Base-by-base conservation (phyloP, 1,140 invertebrate genomes). In the Drosophila obscura region DNA sequence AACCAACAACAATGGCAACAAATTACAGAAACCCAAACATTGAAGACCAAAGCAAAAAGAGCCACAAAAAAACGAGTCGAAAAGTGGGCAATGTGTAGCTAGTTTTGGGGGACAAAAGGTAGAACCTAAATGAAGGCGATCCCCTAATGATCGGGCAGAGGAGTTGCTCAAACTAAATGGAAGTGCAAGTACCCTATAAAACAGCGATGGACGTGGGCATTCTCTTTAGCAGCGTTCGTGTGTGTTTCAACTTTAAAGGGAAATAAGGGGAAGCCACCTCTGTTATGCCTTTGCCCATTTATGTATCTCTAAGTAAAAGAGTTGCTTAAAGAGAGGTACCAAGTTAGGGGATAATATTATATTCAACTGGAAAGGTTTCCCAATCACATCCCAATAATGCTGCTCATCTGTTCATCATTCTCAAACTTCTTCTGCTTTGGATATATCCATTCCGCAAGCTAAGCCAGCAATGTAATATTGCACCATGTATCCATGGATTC, bases 21-120 rank as follows among this genome's bases (percentile, higher is more conserved):
- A 83, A 83, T 80, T 84, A 84, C 73, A 63, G 50, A 65, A 83
- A 48, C 50, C 45, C 57, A 75, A 66, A 61, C 60, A 68, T 53
- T 44, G 35, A 39, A 58, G 28, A 59, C 35, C 67, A 55, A 31
- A 65, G 62, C 22, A 60, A 60, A 26, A 75, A 28, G 31, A 50
- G 43, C 6, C 4, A 16, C 15, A 51, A 53, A 1, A 1, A 44
- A 67, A 53, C 24, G 15, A 26, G 13, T 59, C 31, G 31, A 39
- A 56, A 46, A 46, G 59, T 35, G 44, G 41, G 41, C 46, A 52
- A 71, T 13, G n/a, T 43, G 39, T 22, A n/a, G 46, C 26, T 57
- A 8, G 43, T 56, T 52, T 35, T 56, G 35, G 35, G 9, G 59
- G 26, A 2, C n/a, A 26, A 46, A 62, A 9, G 16, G 55, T 57